Conservation (phyloP, 2,888 invertebrate species). For the Biston betularia region DNA sequence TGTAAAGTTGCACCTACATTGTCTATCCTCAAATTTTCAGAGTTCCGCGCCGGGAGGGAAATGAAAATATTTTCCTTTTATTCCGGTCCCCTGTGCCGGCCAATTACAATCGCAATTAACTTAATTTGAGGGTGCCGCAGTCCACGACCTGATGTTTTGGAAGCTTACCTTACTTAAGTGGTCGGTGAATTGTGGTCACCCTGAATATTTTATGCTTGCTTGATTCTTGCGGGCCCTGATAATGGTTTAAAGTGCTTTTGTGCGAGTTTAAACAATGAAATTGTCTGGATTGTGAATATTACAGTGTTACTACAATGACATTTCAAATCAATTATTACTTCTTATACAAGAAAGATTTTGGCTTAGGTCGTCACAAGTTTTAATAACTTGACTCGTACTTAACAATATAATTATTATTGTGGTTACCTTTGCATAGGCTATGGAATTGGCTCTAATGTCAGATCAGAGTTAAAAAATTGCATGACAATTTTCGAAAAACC, state of each 20-base stretch:
- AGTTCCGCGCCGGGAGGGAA: slow-evolving; percentile 44
- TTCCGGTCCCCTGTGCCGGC: slow-evolving; percentile 65
- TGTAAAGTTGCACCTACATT: neutral
- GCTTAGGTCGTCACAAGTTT: too few species aligned
- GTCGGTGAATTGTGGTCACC: slow-evolving; percentile 59
- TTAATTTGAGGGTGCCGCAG: slow-evolving; percentile 74
- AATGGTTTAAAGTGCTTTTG: slow-evolving; percentile 36
- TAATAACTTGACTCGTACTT: too few species aligned
- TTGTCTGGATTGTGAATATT: slow-evolving; percentile 25
- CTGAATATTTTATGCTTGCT: slow-evolving; percentile 43
- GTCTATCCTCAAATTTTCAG: slow-evolving; percentile 32
- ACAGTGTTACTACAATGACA: slow-evolving; percentile 12
- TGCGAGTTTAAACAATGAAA: slow-evolving; percentile 27
- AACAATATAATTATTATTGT: too few species aligned
- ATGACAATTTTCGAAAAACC: too few species aligned
- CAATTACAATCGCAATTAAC: slow-evolving; percentile 80
- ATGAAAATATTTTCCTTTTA: slow-evolving; percentile 77
- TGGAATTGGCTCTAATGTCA: too few species aligned
- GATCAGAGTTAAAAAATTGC: too few species aligned
- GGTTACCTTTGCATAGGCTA: too few species aligned
- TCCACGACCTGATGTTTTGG: slow-evolving; percentile 59
- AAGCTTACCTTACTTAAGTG: slow-evolving; percentile 69
- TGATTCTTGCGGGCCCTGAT: slow-evolving; percentile 37
- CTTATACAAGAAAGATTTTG: too few species aligned
- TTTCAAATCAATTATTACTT: neutral